These are phyloP conservation scores for Enchytraeus crypticus DNA, from an alignment of 2,888 invertebrate species.

Conservation along the genomic window DNA sequence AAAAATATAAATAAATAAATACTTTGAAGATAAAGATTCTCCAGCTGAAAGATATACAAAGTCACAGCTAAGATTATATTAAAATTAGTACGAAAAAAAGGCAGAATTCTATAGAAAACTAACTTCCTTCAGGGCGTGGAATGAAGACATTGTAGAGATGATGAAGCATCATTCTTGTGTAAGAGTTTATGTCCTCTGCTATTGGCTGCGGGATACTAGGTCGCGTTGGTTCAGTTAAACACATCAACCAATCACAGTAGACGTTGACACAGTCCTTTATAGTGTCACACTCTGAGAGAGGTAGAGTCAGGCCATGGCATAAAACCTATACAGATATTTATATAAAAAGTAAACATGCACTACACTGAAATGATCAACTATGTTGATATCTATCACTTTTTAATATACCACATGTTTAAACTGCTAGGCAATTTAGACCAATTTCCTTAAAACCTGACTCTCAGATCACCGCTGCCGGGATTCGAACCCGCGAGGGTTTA, in stretches of 20 bases:
- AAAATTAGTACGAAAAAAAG: too few relatives aligned
- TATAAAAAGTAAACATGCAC: too few relatives aligned
- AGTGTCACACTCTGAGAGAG: slow-evolving; percentile 80
- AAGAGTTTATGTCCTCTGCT: slow-evolving; percentile 76
- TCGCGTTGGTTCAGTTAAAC: slow-evolving; percentile 65
- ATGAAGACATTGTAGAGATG: slow-evolving; percentile 91
- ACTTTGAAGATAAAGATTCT: too few relatives aligned
- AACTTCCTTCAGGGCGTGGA: slow-evolving; percentile 83
- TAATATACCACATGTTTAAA: not conserved
- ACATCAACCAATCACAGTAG: slow-evolving; percentile 91
- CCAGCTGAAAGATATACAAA: too few relatives aligned
- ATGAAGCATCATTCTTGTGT: slow-evolving; percentile 77
- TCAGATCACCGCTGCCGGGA: too few relatives aligned
- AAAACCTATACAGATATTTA: slow-evolving; percentile 61
- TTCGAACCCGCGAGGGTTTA: too few relatives aligned
- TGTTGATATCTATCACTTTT: not conserved
- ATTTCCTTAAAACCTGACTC: too few relatives aligned
- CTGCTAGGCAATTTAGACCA: not conserved
- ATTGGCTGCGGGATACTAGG: slow-evolving; percentile 82
- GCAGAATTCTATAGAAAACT: too few relatives aligned
- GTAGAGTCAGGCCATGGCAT: slow-evolving; percentile 81
- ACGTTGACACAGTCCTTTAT: slow-evolving; percentile 91
- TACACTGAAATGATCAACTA: not conserved
- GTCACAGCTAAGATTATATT: too few relatives aligned
- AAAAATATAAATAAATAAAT: too few relatives aligned